Evolutionary conservation across 2,797 vertebrate genomes (phyloP).

Genomic region (Darevskia mixta): DNA sequence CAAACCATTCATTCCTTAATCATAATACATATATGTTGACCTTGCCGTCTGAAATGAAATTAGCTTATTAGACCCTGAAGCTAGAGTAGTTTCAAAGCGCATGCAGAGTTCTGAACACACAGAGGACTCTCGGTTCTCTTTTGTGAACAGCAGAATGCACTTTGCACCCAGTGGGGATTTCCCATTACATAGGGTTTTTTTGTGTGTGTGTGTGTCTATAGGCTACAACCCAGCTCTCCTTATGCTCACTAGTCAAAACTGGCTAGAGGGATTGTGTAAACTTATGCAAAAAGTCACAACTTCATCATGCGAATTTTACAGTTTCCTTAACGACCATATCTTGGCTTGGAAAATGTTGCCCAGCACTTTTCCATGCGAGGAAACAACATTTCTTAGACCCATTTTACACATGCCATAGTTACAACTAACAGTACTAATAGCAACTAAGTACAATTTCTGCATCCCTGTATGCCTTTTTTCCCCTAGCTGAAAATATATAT

Average conservation of each 20-base stretch:
- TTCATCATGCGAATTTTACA: not conserved
- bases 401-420: not conserved
- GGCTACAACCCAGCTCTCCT: not conserved
- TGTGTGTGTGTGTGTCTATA: not conserved
- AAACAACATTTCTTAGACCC: not conserved
- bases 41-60: constrained; percentile 28
- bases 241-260: not conserved
- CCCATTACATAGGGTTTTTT: not conserved
- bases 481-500: not conserved
- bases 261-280: not conserved
- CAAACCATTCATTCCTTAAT: not conserved
- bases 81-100: constrained; percentile 1
- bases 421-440: not conserved
- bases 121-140: not conserved
- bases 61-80: not conserved
- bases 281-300: not conserved
- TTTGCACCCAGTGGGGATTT: not conserved
- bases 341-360: not conserved
- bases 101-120: not conserved
- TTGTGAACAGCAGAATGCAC: not conserved
- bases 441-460: not conserved
- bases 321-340: not conserved
- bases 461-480: not conserved
- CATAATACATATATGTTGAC: constrained; percentile 34
- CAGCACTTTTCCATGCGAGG: not conserved